Evolutionary conservation across 2,888 invertebrate genomes (phyloP), one percentile per base, ranked within the genome.

Genomic region (Lasioglossum marginatum): DNA sequence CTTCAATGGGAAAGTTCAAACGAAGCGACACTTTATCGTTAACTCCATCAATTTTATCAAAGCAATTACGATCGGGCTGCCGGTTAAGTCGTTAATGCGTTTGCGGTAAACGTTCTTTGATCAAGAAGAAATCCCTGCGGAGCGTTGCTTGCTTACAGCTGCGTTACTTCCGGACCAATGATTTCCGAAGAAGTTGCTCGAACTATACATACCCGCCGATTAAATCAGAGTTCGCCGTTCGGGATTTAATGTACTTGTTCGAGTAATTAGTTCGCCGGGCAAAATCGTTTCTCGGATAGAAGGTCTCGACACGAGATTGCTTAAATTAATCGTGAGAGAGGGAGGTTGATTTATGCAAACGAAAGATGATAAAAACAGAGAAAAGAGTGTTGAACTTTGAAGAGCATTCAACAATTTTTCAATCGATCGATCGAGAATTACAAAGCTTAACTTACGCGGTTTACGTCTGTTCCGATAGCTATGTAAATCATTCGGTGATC

Each of bases 21-120:
- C 66, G 66, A 66, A 37, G 66, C 66, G 66, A 10, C 66, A 34
- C 66, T 66, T 66, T 66, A 66, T 66, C 66, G 66, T 37, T 23
- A 82, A 81, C 68, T 66, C 19, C 27, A 45, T 37, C 34, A 72
- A 68, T 19, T 45, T 48, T 40, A 34, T 48, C n/a, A 71, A 23
- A 79, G 37, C 31, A 79, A 45, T 43, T 23, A 40, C 34, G 74
- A 45, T 52, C 31, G 57, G 10, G 43, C 40, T 27, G 73, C 74
- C 75, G 52, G 66, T 82, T 52, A 34, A 34, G 27, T 72, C 48
- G 52, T 27, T 34, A 19, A 66, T 34, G 66, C 19, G 66, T 34
- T 23, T n/a, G 45, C 27, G 57, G 34, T 52, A 68, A 48, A 34
- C 66, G 34, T 66, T 66, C 66, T 66, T 66, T 34, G 31, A 31